A percentile compares a stretch with the other conserved stretches of the same genome.
phyloP scores from a whole-genome alignment of 2,888 invertebrate genomes.

The Strigamia transsilvanica region DNA sequence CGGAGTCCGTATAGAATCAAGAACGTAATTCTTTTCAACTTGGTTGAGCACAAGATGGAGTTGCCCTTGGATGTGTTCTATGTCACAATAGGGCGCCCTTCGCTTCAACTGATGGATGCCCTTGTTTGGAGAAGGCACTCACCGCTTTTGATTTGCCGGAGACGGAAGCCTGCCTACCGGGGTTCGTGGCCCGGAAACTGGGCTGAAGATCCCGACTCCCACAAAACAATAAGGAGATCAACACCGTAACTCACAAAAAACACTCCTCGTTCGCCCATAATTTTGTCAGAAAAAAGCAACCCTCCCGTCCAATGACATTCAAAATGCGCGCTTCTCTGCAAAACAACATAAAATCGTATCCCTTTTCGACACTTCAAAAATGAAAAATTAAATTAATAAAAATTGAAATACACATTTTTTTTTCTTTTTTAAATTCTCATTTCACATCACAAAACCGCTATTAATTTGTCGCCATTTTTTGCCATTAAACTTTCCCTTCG shows the following conservation, averaged over 20 bases:
- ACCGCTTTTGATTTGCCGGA: constrained; percentile 49
- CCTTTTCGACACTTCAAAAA: neutral
- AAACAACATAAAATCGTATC: constrained; percentile 24
- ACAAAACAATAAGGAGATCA: constrained; percentile 46
- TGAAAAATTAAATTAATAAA: constrained; percentile 9
- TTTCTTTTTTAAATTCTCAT: neutral
- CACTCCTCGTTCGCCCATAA: constrained; percentile 12
- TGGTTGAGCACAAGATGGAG: constrained; percentile 48
- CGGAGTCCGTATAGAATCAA: constrained; percentile 18
- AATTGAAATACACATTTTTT: neutral
- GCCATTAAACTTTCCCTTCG: neutral
- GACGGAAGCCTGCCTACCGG: constrained; percentile 49
- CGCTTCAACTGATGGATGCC: constrained; percentile 45
- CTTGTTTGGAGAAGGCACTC: constrained; percentile 49
- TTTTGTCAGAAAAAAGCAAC: constrained; percentile 28
- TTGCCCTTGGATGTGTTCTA: constrained; percentile 47
- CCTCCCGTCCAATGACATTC: constrained; percentile 2
- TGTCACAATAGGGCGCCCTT: constrained; percentile 48
- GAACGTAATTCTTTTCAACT: constrained; percentile 42
- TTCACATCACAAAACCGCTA: constrained; percentile 6
- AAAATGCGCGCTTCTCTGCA: constrained; percentile 41
- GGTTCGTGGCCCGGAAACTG: constrained; percentile 47
- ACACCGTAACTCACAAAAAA: constrained; percentile 23
- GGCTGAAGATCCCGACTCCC: constrained; percentile 41
- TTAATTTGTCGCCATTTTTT: constrained; percentile 9